phyloP scores from a whole-genome alignment of 2,888 invertebrate genomes.

The Ommatoiulus sabulosus region DNA sequence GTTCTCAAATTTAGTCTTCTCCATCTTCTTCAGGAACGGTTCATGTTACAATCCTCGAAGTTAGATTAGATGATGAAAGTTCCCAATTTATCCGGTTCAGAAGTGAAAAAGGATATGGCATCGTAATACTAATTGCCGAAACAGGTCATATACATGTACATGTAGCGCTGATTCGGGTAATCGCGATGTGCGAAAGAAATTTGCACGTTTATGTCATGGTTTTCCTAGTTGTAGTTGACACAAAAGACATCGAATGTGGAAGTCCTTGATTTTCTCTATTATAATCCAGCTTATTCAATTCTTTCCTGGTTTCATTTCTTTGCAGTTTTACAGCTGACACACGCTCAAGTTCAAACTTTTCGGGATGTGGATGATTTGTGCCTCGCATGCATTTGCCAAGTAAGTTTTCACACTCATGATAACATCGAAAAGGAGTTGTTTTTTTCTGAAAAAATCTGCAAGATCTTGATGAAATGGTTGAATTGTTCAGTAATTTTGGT shows the following conservation, averaged over 20 bases:
- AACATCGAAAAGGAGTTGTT: too few relatives aligned
- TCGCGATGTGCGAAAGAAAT: neutral
- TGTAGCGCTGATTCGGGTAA: neutral
- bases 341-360: slow-evolving; percentile 5
- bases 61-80: neutral
- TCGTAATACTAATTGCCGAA: neutral
- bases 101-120: neutral
- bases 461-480: too few relatives aligned
- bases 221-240: too few relatives aligned
- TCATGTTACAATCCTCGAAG: too few relatives aligned
- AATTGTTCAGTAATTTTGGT: too few relatives aligned
- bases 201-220: neutral
- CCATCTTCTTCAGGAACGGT: too few relatives aligned
- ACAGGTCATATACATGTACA: neutral
- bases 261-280: neutral
- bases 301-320: neutral
- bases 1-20: too few relatives aligned
- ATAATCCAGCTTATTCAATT: neutral
- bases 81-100: neutral
- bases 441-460: too few relatives aligned
- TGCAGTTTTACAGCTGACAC: slow-evolving; percentile 16
- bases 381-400: slow-evolving; percentile 29
- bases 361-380: slow-evolving; percentile 22
- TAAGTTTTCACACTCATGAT: neutral
- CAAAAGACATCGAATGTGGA: neutral